Percentiles rank a stretch among this genome's conserved stretches.
Evolutionary conservation across 2,888 invertebrate species (phyloP).

Genomic region (Podabrus alpinus): DNA sequence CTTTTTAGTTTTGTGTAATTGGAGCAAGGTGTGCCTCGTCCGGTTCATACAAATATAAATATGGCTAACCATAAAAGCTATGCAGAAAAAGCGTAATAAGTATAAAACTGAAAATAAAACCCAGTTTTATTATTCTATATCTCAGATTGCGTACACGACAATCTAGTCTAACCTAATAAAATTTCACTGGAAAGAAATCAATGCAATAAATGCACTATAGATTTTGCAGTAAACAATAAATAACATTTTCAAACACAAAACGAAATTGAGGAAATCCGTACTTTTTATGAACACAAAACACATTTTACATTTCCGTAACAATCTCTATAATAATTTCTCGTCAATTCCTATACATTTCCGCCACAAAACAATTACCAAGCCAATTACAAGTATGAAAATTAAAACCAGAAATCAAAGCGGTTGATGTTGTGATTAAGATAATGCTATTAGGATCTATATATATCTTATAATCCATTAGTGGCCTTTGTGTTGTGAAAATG

Average conservation of each 20-base stretch:
- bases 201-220: neutral
- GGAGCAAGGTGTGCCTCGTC: too few species aligned
- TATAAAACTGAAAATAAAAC: neutral
- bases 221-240: neutral
- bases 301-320: constrained; percentile 24
- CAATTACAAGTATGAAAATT: constrained; percentile 50
- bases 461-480: constrained; percentile 49
- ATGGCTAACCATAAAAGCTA: too few species aligned
- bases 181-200: neutral
- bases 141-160: neutral
- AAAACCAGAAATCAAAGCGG: constrained; percentile 53
- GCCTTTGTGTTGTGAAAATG: constrained; percentile 44
- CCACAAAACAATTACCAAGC: constrained; percentile 50
- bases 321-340: constrained; percentile 40
- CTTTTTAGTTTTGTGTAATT: too few species aligned
- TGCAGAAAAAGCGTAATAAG: neutral
- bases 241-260: neutral
- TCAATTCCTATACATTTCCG: constrained; percentile 41
- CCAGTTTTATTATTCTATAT: neutral
- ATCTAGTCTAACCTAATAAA: neutral
- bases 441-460: constrained; percentile 47
- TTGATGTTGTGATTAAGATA: constrained; percentile 50
- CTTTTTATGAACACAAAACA: neutral
- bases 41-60: too few species aligned
- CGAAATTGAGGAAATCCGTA: neutral